Evolutionary conservation across 2,113 vertebrate genomes (phyloP), one percentile per base, ranked within the genome.

Genomic region (Scartelaos histophorus): DNA sequence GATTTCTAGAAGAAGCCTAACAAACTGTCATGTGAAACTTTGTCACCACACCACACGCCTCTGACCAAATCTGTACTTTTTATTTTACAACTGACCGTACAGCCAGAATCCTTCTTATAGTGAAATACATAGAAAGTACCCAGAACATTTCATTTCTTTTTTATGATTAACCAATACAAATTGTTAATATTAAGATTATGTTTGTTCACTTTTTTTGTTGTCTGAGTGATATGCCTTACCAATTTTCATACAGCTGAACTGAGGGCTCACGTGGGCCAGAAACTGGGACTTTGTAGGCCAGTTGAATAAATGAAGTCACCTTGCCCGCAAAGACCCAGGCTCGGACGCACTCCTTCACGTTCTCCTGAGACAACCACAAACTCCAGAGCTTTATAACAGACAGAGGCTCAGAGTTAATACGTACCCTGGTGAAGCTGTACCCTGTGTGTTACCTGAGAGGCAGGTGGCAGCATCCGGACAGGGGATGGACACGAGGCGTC

Each of bases 201-300:
- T 49, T 49, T 17, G 6, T 49, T 49, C 47, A 34, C 62, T 7
- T n/a, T 17, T 61, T 38, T 43, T 9, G 0, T 17, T 43, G 3
- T 24, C 24, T 45, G n/a, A n/a, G 13, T n/a, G 25, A 47, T 70
- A n/a, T 72, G 64, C 67, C 21, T 80, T 35, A 22, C 66, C 25
- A 19, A 11, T 2, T 25, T 29, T 3, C 56, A 57, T 12, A 53
- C 3, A 53, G 34, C 73, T 64, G 66, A 66, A 81, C 47, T 76
- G 73, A 88, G 56, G 66, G 91, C 82, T 92, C 82, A 90, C 83
- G 92, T 94, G 94, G 87, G 93, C 93, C 95, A 95, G 94, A 95
- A 92, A 97, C 96, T 98, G 96, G 96, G 96, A 98, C 96, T 98
- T 98, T 97, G 96, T 96, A 98, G 96, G 96, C 96, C 96, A 98